A percentile compares a stretch with the other conserved stretches of the same genome.
Conservation (phyloP, 2,888 invertebrate species). For the Ctenicera cuprea region DNA sequence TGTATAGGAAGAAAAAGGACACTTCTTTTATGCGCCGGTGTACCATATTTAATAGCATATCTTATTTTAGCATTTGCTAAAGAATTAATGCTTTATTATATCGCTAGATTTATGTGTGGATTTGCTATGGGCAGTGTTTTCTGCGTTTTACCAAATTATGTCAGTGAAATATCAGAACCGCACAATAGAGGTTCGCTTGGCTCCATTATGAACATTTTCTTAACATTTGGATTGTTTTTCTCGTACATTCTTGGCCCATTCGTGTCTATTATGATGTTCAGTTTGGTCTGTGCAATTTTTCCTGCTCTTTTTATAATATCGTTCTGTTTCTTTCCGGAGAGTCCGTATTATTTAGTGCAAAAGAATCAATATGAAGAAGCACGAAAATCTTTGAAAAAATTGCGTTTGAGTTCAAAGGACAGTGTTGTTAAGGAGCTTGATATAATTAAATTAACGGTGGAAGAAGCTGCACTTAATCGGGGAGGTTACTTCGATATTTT, state of each 20-base stretch:
- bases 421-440: constrained; percentile 73
- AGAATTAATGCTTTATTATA: constrained; percentile 63
- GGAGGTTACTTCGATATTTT: constrained; percentile 75
- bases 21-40: constrained; percentile 77
- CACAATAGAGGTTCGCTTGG: constrained; percentile 87
- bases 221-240: constrained; percentile 81
- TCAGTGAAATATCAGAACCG: constrained; percentile 83
- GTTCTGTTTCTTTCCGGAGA: constrained; percentile 86
- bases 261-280: constrained; percentile 79
- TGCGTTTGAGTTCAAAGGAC: constrained; percentile 79
- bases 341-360: constrained; percentile 82
- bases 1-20: constrained; percentile 79
- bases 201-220: constrained; percentile 86
- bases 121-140: constrained; percentile 81
- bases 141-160: constrained; percentile 86
- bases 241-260: constrained; percentile 84
- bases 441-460: constrained; percentile 47
- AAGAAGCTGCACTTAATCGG: constrained; percentile 63
- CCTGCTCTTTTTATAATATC: constrained; percentile 78
- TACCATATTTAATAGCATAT: constrained; percentile 78
- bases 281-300: constrained; percentile 79
- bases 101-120: constrained; percentile 75
- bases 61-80: constrained; percentile 65
- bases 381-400: constrained; percentile 76
- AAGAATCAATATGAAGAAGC: constrained; percentile 76